Evolutionary conservation across 2,797 vertebrate species (phyloP).

Genomic region (Eutrigla gurnardus): DNA sequence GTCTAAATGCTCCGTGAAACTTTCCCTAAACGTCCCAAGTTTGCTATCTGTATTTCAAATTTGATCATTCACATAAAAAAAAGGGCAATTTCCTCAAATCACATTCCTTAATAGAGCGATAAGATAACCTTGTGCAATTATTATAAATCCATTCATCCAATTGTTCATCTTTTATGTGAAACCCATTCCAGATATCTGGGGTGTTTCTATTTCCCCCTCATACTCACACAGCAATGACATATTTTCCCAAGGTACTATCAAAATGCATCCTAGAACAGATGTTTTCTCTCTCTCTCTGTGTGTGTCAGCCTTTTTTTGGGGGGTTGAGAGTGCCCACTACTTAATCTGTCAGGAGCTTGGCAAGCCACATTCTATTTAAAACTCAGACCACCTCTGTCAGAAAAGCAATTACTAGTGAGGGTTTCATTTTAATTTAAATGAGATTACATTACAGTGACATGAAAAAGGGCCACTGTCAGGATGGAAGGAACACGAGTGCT

Average conservation of each 20-base stretch:
- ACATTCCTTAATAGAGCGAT: background rate
- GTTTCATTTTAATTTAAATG: constrained; percentile 87
- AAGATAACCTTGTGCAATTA: constrained; percentile 32
- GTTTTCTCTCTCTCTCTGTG: constrained; percentile 8
- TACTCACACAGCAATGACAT: constrained; percentile 19
- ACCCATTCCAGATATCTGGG: constrained; percentile 5
- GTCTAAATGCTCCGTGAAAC: background rate
- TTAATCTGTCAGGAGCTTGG: constrained; percentile 68
- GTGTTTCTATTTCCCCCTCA: constrained; percentile 26
- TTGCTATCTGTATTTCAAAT: constrained; percentile 17
- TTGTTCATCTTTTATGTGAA: constrained; percentile 24
- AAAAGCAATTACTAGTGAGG: constrained; percentile 86
- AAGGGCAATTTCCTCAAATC: constrained; percentile 12
- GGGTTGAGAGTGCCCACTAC: constrained; percentile 37
- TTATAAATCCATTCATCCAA: constrained; percentile 41
- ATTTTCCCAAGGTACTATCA: constrained; percentile 41
- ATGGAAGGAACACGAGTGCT: constrained; percentile 79
- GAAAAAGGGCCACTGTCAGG: constrained; percentile 76
- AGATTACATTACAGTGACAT: constrained; percentile 85
- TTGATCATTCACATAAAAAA: constrained; percentile 19
- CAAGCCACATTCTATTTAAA: constrained; percentile 78
- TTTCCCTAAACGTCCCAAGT: constrained; percentile 8
- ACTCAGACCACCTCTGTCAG: constrained; percentile 84
- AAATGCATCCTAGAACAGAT: constrained; percentile 40
- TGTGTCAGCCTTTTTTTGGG: constrained; percentile 17